Conservation (phyloP, 2,888 invertebrate species). For the Idaea dimidiata region DNA sequence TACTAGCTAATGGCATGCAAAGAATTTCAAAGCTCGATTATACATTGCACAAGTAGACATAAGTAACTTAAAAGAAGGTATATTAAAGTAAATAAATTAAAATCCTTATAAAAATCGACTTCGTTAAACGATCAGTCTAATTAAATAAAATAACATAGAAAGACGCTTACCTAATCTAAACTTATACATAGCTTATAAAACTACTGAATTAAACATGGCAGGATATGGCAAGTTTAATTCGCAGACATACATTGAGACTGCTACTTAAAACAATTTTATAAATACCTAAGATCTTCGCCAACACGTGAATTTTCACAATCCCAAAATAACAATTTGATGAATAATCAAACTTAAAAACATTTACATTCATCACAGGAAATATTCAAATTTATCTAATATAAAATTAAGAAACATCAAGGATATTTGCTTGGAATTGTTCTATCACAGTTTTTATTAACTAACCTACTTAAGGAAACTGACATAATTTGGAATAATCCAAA, state of each 20-base stretch:
- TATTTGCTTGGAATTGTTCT: background rate
- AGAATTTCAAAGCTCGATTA: slow-evolving; percentile 4
- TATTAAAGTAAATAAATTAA: background rate
- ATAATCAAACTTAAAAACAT: background rate
- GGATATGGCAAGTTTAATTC: slow-evolving; percentile 76
- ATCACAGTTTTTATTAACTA: slow-evolving; percentile 1
- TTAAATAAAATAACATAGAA: background rate
- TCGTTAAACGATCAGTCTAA: background rate
- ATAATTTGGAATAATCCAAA: background rate
- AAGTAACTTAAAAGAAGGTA: slow-evolving; percentile 7
- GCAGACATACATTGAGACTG: slow-evolving; percentile 27
- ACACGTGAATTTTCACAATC: background rate
- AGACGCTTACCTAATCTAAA: background rate
- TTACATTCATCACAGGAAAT: background rate
- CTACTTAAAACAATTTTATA: slow-evolving; percentile 6
- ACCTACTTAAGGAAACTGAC: background rate
- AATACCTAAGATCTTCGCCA: background rate
- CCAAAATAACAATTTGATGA: background rate
- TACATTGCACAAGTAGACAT: background rate
- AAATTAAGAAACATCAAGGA: background rate
- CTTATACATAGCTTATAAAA: slow-evolving; percentile 20
- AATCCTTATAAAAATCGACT: background rate
- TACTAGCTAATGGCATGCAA: slow-evolving; percentile 23
- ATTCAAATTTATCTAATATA: background rate
- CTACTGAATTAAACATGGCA: slow-evolving; percentile 70